Evolutionary conservation across 2,888 invertebrate genomes (phyloP).

Genomic region (Harpalus rubripes): DNA sequence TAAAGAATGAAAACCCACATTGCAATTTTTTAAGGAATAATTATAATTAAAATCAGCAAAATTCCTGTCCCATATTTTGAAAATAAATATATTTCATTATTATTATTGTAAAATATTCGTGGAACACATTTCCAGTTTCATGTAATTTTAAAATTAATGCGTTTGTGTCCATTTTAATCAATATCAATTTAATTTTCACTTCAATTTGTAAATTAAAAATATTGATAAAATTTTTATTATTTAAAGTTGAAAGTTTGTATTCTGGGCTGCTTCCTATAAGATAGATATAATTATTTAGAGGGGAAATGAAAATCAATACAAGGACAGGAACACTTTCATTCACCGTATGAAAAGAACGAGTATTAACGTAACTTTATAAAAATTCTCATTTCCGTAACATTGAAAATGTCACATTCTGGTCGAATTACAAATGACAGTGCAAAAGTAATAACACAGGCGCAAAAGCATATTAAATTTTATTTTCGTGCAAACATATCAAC

Average conservation of each 20-base stretch:
- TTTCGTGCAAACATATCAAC: constrained; percentile 53
- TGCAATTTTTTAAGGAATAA: no score
- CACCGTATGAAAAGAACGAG: constrained; percentile 36
- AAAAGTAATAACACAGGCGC: constrained; percentile 49
- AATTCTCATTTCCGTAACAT: constrained; percentile 44
- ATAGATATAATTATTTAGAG: constrained; percentile 20
- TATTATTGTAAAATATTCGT: neutral
- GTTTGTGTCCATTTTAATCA: neutral
- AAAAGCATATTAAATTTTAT: constrained; percentile 60
- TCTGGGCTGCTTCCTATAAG: neutral
- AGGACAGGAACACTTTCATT: constrained; percentile 8
- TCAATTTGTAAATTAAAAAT: constrained; percentile 4
- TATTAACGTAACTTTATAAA: constrained; percentile 30
- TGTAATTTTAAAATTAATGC: neutral
- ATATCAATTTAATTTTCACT: neutral
- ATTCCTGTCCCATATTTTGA: no score
- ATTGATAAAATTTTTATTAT: constrained; percentile 1
- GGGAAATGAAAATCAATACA: constrained; percentile 42
- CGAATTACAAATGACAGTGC: constrained; percentile 56
- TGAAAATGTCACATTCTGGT: constrained; percentile 34
- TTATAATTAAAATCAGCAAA: no score
- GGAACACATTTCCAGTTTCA: neutral
- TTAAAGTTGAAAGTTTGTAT: constrained; percentile 3
- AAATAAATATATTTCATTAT: neutral
- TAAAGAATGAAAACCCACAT: no score